Evolutionary conservation across 92 coral and sea anemone genomes (phyloP), one percentile per base, ranked within the genome.

Genomic region (Plumapathes pennacea): DNA sequence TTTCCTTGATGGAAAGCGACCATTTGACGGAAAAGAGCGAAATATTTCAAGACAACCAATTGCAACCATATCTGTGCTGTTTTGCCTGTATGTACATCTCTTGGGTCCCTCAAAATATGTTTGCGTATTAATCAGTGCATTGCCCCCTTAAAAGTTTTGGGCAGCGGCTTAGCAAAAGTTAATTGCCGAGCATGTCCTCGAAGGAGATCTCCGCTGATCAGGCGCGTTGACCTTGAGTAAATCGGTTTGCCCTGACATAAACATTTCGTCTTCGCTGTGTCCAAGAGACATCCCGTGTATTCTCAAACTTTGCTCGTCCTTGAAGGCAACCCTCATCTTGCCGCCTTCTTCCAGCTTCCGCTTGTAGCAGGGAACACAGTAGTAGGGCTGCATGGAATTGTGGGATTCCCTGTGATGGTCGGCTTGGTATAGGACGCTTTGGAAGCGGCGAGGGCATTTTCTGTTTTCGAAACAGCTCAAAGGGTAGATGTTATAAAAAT

Each of bases 381-480:
- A 92, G 55, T 60, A 92, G 0, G 98, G 96, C 26, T 76, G 79
- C 30, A 50, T 65, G 32, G 98, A 75, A 43, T 80, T 49, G 66
- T 92, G 96, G 25, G 46, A 78, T 20, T 80, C 80, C 46, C 55
- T 63, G 64, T 92, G 98, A 52, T 92, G 98, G 12, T 49, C 78
- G 1, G 94, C 96, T 66, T 94, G 99, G 69, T 76, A 61, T 13
- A 56, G 41, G 18, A 84, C 86, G 25, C 81, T 71, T 52, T 81
- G 99, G 44, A 94, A 94, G 13, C 99, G 74, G 11, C 88, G 94
- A 3, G 99, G 99, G 53, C 99, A 94, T 27, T 94, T 94, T 19
- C 99, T 86, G 56, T 94, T 94, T 50, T 94, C 99, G 30, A 80
- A 88, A 52, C 99, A 94, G 8, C 96, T 87, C 25, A 94, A 74